phyloP scores from a whole-genome alignment of 2,797 vertebrate species.

The Tapirus indicus region DNA sequence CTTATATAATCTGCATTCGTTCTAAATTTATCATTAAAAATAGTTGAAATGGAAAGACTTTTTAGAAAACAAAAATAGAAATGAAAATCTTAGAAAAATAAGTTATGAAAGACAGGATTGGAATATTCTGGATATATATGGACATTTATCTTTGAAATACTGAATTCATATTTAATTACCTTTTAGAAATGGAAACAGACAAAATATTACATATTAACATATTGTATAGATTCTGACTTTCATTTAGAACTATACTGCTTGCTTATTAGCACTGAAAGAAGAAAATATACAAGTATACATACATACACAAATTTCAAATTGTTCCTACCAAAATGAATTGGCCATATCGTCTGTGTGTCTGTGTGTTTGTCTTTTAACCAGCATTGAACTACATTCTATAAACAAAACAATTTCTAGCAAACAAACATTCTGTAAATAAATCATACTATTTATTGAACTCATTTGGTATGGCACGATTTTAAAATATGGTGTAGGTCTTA shows the following conservation, averaged over 20 bases:
- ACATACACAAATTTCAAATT: neutral
- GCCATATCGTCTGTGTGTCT: neutral
- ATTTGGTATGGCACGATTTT: neutral
- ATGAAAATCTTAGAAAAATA: neutral
- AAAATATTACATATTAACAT: neutral
- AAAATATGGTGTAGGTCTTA: neutral
- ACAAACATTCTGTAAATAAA: neutral
- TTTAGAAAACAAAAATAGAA: neutral
- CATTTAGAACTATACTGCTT: neutral
- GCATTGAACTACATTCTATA: neutral
- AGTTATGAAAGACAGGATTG: neutral
- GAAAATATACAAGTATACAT: neutral
- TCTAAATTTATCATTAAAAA: neutral
- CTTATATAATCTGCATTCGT: neutral
- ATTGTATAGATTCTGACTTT: neutral
- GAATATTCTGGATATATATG: neutral
- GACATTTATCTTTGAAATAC: neutral
- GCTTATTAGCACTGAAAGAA: neutral
- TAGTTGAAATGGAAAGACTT: neutral
- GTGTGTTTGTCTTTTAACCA: neutral
- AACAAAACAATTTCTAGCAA: neutral
- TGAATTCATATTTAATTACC: neutral
- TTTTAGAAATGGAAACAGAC: neutral
- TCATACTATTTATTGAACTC: neutral
- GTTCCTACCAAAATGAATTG: neutral